These are phyloP conservation scores for Etia nguti DNA, from an alignment of 2,113 vertebrate genomes.

Conservation along the genomic window DNA sequence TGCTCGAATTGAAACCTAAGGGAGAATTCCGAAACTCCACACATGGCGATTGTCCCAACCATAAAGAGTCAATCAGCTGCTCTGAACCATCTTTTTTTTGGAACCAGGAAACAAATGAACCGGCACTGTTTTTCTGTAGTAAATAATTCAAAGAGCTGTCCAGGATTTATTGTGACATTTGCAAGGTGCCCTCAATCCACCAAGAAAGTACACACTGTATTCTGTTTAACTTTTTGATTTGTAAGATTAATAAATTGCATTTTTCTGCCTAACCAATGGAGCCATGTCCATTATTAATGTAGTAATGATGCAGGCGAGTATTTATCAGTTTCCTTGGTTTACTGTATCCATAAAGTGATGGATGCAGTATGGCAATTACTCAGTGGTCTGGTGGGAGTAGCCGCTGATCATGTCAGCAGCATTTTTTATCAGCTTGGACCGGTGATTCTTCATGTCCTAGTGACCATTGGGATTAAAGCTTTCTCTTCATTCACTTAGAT, in stretches of 20 bases:
- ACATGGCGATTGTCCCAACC: neutral
- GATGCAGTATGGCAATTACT: neutral
- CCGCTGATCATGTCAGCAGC: neutral
- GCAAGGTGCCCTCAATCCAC: neutral
- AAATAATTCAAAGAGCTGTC: neutral
- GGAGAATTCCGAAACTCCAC: neutral
- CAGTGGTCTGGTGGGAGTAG: neutral
- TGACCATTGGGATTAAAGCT: neutral
- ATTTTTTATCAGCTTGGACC: neutral
- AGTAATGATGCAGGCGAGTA: neutral
- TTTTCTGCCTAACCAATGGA: neutral
- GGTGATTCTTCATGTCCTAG: neutral
- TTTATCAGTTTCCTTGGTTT: neutral
- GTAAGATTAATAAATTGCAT: neutral
- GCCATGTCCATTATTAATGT: neutral
- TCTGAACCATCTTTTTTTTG: fast-evolving
- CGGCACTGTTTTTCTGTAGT: neutral
- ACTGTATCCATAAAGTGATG: neutral
- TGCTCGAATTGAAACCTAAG: neutral
- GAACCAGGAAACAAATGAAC: neutral
- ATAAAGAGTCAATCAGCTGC: neutral
- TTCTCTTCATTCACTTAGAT: neutral
- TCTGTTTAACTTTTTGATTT: neutral
- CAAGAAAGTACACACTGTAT: neutral
- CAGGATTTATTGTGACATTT: neutral